Conservation (phyloP, 2,797 vertebrate genomes). For the Enteromius viviparus region DNA sequence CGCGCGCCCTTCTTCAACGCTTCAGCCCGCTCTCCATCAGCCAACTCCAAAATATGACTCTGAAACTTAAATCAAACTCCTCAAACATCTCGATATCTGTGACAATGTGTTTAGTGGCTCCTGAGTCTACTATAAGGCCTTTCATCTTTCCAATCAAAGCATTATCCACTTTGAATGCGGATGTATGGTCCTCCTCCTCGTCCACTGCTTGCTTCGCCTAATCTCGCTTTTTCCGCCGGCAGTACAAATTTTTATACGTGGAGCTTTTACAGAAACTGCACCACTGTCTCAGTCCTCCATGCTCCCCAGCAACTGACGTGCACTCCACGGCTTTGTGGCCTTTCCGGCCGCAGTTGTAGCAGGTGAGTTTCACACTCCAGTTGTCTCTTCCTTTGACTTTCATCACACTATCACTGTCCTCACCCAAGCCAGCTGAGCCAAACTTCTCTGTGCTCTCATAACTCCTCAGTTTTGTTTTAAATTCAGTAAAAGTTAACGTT, state of each 20-base stretch:
- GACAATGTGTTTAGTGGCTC: neutral
- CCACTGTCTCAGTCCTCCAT: neutral
- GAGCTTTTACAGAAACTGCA: neutral
- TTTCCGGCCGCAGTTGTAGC: neutral
- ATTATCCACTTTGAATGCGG: neutral
- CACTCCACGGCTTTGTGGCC: neutral
- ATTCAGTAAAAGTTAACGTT: neutral
- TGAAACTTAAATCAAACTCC: neutral
- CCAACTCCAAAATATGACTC: neutral
- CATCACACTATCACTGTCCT: no score
- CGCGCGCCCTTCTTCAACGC: no score
- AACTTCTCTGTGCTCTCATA: conserved; percentile 2
- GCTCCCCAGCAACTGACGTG: neutral
- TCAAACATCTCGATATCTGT: neutral
- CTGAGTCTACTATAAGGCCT: neutral
- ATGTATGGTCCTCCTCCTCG: neutral
- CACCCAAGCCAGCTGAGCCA: neutral
- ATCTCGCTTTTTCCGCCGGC: neutral
- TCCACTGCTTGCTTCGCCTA: neutral
- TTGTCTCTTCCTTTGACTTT: no score
- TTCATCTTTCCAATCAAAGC: neutral
- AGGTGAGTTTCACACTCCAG: neutral
- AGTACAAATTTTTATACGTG: neutral
- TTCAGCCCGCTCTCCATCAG: neutral
- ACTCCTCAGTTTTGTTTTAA: neutral